These are phyloP conservation scores for Rhagoletis pomonella DNA, from an alignment of 1,140 invertebrate species.

Conservation along the genomic window DNA sequence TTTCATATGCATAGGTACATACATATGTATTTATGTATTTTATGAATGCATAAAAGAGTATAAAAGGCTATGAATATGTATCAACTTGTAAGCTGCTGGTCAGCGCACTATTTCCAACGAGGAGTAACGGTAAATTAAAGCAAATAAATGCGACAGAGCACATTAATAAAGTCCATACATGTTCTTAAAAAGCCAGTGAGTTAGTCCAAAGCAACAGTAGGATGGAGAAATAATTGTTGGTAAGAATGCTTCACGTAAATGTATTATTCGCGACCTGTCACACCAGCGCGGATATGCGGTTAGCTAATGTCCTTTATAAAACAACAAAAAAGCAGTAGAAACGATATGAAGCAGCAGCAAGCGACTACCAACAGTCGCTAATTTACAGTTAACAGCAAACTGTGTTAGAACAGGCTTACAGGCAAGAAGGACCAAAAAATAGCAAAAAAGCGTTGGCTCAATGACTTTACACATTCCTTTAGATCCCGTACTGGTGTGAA, in stretches of 20 bases:
- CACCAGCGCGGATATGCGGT: neutral
- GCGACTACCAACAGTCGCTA: neutral
- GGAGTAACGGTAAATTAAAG: constrained; percentile 9
- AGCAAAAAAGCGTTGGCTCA: neutral
- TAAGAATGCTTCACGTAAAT: neutral
- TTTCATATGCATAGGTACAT: neutral
- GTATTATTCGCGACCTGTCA: too few species aligned
- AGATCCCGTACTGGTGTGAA: too few species aligned
- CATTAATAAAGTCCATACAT: neutral
- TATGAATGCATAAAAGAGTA: neutral
- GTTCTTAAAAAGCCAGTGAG: neutral
- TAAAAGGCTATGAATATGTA: neutral
- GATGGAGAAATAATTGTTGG: neutral
- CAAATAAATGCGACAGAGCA: constrained; percentile 44
- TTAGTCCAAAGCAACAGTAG: neutral
- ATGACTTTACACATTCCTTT: neutral
- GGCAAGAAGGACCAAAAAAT: neutral
- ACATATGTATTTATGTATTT: neutral
- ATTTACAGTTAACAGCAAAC: neutral
- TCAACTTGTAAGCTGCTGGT: neutral
- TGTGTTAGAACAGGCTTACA: neutral
- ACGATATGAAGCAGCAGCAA: neutral
- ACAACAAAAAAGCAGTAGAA: neutral
- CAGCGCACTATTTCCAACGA: neutral
- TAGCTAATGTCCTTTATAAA: neutral